These are phyloP conservation scores for Patella caerulea DNA, from an alignment of 2,888 invertebrate genomes.

Conservation along the genomic window DNA sequence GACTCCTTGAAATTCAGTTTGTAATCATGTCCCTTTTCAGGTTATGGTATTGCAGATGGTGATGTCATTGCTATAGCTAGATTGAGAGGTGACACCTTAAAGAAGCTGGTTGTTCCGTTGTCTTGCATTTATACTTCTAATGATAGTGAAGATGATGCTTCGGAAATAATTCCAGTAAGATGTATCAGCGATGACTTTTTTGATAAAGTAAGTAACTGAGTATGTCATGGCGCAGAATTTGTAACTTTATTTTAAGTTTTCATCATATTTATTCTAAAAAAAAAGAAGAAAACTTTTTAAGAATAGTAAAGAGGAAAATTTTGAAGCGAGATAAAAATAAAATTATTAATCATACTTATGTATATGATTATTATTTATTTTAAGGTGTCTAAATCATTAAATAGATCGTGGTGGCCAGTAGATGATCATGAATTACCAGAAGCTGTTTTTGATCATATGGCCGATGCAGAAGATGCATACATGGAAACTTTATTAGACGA, in stretches of 20 bases:
- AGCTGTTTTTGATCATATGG: conserved; percentile 59
- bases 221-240: conserved; percentile 22
- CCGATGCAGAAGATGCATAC: conserved; percentile 65
- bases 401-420: conserved; percentile 76
- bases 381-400: conserved; percentile 75
- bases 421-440: conserved; percentile 74
- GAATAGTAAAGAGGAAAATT: conserved; percentile 1
- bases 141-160: conserved; percentile 48
- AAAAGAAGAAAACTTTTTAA: not conserved
- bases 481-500: conserved; percentile 60
- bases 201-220: conserved; percentile 35
- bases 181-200: conserved; percentile 40
- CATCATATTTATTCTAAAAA: no score
- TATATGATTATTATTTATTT: conserved; percentile 14
- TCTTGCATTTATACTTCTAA: conserved; percentile 63
- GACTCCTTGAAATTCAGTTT: no score
- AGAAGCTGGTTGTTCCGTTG: conserved; percentile 76
- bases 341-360: no score
- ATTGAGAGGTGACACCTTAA: conserved; percentile 75
- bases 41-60: conserved; percentile 78
- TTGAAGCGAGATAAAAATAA: no score
- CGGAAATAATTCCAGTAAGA: conserved; percentile 41
- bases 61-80: conserved; percentile 79
- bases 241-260: conserved; percentile 2
- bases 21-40: conserved; percentile 54